A percentile compares a stretch with the other conserved stretches of the same genome.
phyloP scores from a whole-genome alignment of 2,113 vertebrate species.

The Platysternon megacephalum region DNA sequence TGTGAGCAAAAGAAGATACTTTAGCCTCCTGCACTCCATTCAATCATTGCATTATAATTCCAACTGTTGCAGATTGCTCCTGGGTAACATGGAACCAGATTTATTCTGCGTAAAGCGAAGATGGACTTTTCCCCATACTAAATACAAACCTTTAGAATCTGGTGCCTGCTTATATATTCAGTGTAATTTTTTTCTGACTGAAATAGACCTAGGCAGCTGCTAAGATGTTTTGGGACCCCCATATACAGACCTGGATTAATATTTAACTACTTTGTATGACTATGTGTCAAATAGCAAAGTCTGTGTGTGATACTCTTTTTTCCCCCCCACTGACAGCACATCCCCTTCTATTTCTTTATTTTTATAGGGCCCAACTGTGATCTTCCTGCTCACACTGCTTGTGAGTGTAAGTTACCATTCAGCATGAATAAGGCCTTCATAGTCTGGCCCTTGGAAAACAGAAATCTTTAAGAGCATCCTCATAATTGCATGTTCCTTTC shows the following conservation, averaged over 20 bases:
- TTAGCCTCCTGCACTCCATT: background rate
- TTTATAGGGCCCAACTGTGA: background rate
- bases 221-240: background rate
- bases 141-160: background rate
- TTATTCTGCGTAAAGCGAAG: background rate
- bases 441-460: constrained; percentile 29
- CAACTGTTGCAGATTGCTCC: rapidly evolving
- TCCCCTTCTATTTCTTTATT: background rate
- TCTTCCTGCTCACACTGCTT: background rate
- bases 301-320: background rate
- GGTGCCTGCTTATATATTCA: background rate
- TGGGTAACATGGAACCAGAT: rapidly evolving
- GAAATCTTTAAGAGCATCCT: constrained; percentile 63
- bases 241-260: background rate
- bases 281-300: background rate
- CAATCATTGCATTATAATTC: rapidly evolving
- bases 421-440: constrained; percentile 37
- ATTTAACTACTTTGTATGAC: background rate
- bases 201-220: background rate
- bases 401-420: background rate
- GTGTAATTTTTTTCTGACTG: background rate
- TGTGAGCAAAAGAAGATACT: background rate
- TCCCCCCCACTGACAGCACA: background rate
- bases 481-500: constrained; percentile 66
- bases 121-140: background rate